A percentile compares a stretch with the other conserved stretches of the same genome.
Evolutionary conservation across 2,888 invertebrate species (phyloP).

Genomic region (Callimorpha dominula): DNA sequence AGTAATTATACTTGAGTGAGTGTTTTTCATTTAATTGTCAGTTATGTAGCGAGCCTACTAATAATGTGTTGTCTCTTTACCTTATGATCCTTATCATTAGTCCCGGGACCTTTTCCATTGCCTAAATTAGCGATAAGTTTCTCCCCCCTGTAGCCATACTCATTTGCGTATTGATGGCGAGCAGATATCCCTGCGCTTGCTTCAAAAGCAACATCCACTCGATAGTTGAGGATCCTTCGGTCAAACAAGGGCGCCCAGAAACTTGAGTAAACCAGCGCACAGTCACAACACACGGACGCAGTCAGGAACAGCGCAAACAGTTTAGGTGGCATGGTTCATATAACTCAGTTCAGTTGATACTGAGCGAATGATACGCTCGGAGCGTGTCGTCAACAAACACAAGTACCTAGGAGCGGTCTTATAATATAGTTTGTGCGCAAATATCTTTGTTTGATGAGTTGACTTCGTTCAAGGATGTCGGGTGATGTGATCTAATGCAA

Average conservation of each 20-base stretch:
- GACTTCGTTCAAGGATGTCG: slow-evolving; percentile 35
- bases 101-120: slow-evolving; percentile 62
- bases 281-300: slow-evolving; percentile 46
- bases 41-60: background rate
- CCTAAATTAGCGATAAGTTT: slow-evolving; percentile 72
- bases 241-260: slow-evolving; percentile 79
- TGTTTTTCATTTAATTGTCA: no score
- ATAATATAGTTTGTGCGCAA: slow-evolving; percentile 18
- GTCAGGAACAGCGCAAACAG: background rate
- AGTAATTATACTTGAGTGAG: no score
- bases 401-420: background rate
- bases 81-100: slow-evolving; percentile 41
- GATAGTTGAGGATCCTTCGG: slow-evolving; percentile 70
- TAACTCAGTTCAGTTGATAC: background rate
- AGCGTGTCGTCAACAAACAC: background rate
- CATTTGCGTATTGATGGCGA: slow-evolving; percentile 58
- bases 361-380: background rate
- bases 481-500: background rate
- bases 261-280: slow-evolving; percentile 67
- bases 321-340: slow-evolving; percentile 11
- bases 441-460: slow-evolving; percentile 33
- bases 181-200: slow-evolving; percentile 61
- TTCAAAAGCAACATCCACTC: slow-evolving; percentile 69
- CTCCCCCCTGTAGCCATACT: slow-evolving; percentile 70
- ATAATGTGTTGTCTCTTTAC: slow-evolving; percentile 41